A percentile compares a stretch with the other conserved stretches of the same genome.
phyloP scores from a whole-genome alignment of 2,113 vertebrate genomes.

The Galemys pyrenaicus region DNA sequence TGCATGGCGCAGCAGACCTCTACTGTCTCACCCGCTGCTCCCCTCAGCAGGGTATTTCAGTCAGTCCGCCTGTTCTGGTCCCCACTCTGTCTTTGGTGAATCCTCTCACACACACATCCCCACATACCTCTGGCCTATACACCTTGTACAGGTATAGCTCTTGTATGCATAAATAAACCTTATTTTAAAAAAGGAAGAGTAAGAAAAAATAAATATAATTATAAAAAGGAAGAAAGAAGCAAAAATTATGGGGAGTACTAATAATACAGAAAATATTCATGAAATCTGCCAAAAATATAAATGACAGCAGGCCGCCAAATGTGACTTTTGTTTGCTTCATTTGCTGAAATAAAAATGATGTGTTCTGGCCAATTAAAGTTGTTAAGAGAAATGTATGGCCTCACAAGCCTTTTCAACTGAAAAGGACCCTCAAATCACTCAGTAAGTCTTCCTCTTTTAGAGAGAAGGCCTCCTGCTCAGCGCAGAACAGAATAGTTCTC shows the following conservation, averaged over 20 bases:
- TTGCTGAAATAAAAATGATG: neutral
- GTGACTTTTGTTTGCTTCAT: neutral
- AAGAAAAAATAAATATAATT: too few relatives aligned
- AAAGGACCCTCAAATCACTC: neutral
- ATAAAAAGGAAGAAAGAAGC: too few relatives aligned
- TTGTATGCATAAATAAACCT: too few relatives aligned
- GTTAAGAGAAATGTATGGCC: neutral
- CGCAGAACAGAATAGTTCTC: neutral
- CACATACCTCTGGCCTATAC: too few relatives aligned
- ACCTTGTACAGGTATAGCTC: too few relatives aligned
- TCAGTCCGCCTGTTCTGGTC: too few relatives aligned
- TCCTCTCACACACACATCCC: too few relatives aligned
- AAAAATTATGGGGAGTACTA: neutral
- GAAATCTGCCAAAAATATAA: neutral
- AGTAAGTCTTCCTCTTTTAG: neutral
- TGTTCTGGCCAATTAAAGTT: slow-evolving; percentile 4
- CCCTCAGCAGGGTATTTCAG: too few relatives aligned
- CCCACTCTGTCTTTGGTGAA: too few relatives aligned
- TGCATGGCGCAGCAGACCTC: too few relatives aligned
- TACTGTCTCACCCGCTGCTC: too few relatives aligned
- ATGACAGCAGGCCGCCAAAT: neutral
- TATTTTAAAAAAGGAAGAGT: too few relatives aligned
- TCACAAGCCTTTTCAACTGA: neutral
- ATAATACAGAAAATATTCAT: neutral
- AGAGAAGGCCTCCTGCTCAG: neutral